Evolutionary conservation across 2,797 vertebrate genomes (phyloP).

Genomic region (Eremophila alpestris): DNA sequence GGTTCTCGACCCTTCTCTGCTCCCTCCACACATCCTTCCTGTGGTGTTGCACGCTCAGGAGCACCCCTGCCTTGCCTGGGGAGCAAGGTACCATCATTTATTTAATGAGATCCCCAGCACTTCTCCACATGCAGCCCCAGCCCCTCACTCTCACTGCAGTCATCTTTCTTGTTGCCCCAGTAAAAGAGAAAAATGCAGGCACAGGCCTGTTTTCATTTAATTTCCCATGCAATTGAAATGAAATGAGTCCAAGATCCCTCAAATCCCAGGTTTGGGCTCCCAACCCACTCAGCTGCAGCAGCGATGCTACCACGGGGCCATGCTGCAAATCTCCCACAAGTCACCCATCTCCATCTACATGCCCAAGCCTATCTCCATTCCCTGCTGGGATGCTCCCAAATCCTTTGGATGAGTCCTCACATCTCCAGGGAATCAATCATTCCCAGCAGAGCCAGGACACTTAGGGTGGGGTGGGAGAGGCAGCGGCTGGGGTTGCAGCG

Average conservation of each 20-base stretch:
- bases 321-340: neutral
- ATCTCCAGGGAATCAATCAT: neutral
- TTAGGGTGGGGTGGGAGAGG: too few species aligned
- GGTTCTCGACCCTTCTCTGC: rapidly evolving
- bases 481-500: rapidly evolving
- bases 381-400: neutral
- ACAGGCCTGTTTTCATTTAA: conserved; percentile 26
- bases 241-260: neutral
- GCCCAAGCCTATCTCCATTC: too few species aligned
- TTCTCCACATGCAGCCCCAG: rapidly evolving
- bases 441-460: neutral
- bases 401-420: rapidly evolving
- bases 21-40: neutral
- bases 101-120: neutral
- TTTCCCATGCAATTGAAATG: neutral
- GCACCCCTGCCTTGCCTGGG: neutral
- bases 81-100: neutral
- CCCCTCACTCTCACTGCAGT: neutral
- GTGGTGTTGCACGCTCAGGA: neutral
- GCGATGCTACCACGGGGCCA: neutral
- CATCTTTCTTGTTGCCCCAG: neutral
- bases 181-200: neutral
- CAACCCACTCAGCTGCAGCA: neutral
- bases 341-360: neutral
- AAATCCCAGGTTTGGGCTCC: neutral